These are phyloP conservation scores for Synchiropus splendidus DNA, from an alignment of 2,113 vertebrate genomes.

Conservation along the genomic window DNA sequence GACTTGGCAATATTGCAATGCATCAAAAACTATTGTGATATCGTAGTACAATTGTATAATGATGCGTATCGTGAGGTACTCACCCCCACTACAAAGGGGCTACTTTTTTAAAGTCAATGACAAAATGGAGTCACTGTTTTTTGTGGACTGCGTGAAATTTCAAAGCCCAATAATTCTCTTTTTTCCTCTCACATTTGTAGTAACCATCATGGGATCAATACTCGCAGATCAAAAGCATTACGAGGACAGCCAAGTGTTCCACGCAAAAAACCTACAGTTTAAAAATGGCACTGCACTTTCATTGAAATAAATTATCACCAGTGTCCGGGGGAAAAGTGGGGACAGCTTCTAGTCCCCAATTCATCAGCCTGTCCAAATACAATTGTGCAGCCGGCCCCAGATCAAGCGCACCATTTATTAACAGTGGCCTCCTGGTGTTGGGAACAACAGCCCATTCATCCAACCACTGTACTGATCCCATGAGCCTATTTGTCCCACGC, in stretches of 20 bases:
- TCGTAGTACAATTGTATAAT: no score
- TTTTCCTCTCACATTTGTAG: no score
- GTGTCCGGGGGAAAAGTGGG: slow-evolving; percentile 30
- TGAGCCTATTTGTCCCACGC: slow-evolving; percentile 36
- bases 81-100: no score
- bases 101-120: no score
- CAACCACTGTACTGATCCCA: slow-evolving; percentile 28
- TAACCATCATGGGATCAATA: no score
- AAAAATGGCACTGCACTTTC: slow-evolving; percentile 13
- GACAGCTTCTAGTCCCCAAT: slow-evolving; percentile 43
- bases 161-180: no score
- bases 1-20: no score
- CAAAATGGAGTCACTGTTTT: no score
- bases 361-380: slow-evolving; percentile 60
- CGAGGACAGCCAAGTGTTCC: background rate
- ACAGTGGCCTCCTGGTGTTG: slow-evolving; percentile 37
- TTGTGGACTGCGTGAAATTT: no score
- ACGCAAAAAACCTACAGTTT: slow-evolving; percentile 19
- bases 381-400: slow-evolving; percentile 39
- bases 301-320: slow-evolving; percentile 38
- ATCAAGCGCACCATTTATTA: slow-evolving; percentile 56
- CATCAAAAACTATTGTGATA: no score
- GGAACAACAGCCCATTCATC: slow-evolving; percentile 42
- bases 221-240: no score
- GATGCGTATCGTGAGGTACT: no score